A percentile compares a stretch with the other conserved stretches of the same genome.
Evolutionary conservation across 1,140 invertebrate species (phyloP).

Genomic region (Araneus ventricosus): DNA sequence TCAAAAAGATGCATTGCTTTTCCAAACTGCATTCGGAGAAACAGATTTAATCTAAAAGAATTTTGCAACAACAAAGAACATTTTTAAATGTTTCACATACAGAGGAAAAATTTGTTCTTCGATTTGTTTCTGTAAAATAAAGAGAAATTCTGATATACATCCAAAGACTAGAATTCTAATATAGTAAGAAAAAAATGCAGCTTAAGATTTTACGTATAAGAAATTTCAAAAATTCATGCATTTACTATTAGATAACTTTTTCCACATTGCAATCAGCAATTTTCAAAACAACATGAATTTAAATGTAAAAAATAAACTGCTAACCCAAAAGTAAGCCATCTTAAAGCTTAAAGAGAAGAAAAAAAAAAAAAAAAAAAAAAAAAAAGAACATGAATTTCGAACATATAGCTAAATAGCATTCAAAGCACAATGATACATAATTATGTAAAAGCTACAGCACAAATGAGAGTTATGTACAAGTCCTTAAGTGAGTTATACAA

Average conservation of each 20-base stretch:
- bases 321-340: too few species aligned
- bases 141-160: too few species aligned
- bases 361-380: neutral
- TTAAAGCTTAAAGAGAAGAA: neutral
- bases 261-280: slow-evolving; percentile 36
- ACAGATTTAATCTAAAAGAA: neutral
- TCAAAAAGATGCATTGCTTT: neutral
- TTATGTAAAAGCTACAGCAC: slow-evolving; percentile 67
- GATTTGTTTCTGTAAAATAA: too few species aligned
- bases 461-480: slow-evolving; percentile 74
- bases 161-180: neutral
- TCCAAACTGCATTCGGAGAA: neutral
- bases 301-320: too few species aligned
- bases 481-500: slow-evolving; percentile 74
- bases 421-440: slow-evolving; percentile 58
- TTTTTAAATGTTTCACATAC: too few species aligned
- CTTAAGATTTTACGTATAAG: neutral
- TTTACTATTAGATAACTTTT: neutral
- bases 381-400: neutral
- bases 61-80: neutral
- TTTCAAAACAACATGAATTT: neutral
- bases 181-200: neutral
- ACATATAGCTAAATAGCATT: slow-evolving; percentile 40
- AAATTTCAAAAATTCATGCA: neutral
- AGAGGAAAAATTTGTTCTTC: too few species aligned